Conservation (phyloP, 2,888 invertebrate species). For the Protophormia terraenovae region DNA sequence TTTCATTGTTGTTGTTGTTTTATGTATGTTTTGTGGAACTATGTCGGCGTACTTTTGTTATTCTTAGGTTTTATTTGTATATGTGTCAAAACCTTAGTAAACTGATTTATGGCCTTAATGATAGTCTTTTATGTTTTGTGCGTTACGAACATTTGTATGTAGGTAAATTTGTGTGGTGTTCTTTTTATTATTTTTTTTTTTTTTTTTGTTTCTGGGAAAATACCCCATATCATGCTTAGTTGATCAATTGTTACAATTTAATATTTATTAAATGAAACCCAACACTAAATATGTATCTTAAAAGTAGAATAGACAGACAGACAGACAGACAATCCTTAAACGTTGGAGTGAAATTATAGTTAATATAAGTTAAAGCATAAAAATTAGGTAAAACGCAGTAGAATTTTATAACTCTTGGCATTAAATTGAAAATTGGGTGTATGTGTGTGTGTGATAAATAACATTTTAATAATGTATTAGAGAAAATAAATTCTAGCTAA, state of each 20-base stretch:
- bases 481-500: too few species aligned
- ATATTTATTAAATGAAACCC: neutral
- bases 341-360: too few species aligned
- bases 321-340: too few species aligned
- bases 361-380: too few species aligned
- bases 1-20: neutral
- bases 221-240: neutral
- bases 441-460: too few species aligned
- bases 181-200: neutral
- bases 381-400: too few species aligned
- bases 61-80: neutral
- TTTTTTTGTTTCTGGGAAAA: neutral
- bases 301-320: too few species aligned
- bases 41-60: neutral
- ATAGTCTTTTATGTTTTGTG: too few species aligned
- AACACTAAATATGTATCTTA: neutral
- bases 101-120: neutral
- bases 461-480: too few species aligned
- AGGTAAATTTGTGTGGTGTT: neutral
- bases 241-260: neutral
- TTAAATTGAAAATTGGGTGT: too few species aligned
- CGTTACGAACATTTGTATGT: neutral
- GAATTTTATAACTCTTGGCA: too few species aligned
- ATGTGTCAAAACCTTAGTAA: neutral
- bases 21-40: neutral